These are phyloP conservation scores for Oncorhynchus clarkii DNA, from an alignment of 2,113 vertebrate species.

Conservation along the genomic window DNA sequence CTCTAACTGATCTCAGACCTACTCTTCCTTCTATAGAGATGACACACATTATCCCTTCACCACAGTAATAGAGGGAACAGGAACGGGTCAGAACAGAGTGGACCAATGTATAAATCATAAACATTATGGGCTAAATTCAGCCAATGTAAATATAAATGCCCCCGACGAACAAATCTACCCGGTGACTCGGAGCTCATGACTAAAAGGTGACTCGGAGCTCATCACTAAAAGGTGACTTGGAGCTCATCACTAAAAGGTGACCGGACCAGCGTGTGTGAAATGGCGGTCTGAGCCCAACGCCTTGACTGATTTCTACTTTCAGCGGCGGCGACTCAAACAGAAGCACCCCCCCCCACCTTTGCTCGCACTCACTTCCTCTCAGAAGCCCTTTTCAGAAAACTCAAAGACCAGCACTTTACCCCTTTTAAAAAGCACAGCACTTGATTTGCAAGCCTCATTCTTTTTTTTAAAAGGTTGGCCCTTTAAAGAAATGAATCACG, in stretches of 20 bases:
- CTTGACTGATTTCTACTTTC: conserved; percentile 56
- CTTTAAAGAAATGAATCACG: conserved; percentile 63
- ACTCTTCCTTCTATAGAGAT: not conserved
- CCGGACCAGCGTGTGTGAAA: conserved; percentile 43
- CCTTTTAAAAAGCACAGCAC: conserved; percentile 44
- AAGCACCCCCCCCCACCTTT: conserved; percentile 43
- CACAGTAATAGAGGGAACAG: not conserved
- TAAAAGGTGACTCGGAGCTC: conserved; percentile 9
- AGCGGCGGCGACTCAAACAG: conserved; percentile 45
- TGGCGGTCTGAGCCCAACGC: conserved; percentile 22
- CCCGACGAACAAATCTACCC: conserved; percentile 41
- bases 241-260: not conserved
- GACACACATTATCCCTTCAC: not conserved
- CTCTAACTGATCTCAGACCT: not conserved
- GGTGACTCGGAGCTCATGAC: conserved; percentile 25
- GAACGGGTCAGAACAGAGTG: not conserved
- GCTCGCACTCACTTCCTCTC: conserved; percentile 9
- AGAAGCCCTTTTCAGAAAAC: conserved; percentile 44
- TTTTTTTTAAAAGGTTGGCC: conserved; percentile 39
- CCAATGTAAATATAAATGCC: conserved; percentile 49
- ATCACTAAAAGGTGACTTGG: conserved; percentile 12
- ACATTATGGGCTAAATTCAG: conserved; percentile 16
- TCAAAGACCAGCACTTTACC: conserved; percentile 43
- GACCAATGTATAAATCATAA: conserved; percentile 1
- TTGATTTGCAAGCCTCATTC: conserved; percentile 57